Conservation (phyloP, 37 sponge, comb jelly and placozoan species). For the Agelas oroides region DNA sequence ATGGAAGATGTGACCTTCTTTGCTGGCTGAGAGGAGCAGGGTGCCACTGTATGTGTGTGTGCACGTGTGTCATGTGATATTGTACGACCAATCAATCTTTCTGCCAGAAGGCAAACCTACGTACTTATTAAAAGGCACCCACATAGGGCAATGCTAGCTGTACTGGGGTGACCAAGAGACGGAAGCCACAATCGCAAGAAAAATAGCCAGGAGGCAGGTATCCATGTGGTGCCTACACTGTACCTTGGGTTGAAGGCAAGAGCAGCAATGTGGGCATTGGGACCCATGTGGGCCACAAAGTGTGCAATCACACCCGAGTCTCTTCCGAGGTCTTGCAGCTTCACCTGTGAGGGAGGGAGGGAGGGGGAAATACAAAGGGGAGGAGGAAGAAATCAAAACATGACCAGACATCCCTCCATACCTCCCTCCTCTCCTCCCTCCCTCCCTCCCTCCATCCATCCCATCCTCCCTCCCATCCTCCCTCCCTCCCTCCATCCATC, state of each 20-base stretch:
- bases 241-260: slow-evolving; percentile 87
- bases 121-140: too few species aligned
- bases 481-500: too few species aligned
- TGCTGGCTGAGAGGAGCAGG: slow-evolving; percentile 88
- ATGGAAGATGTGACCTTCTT: slow-evolving; percentile 88
- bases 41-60: slow-evolving; percentile 77
- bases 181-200: too few species aligned
- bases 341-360: slow-evolving; percentile 25
- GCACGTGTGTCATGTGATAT: background rate
- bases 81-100: background rate
- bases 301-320: slow-evolving; percentile 82
- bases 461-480: too few species aligned
- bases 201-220: too few species aligned
- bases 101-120: background rate
- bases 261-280: slow-evolving; percentile 58
- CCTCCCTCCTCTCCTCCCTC: background rate
- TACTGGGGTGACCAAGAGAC: too few species aligned
- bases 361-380: background rate
- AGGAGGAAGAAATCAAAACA: background rate
- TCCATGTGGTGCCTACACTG: too few species aligned
- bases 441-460: too few species aligned
- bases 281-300: slow-evolving; percentile 75
- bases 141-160: too few species aligned
- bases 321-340: slow-evolving; percentile 56
- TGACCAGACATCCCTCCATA: too few species aligned